Evolutionary conservation across 2,113 vertebrate genomes (phyloP), one percentile per base, ranked within the genome.

Genomic region (Gallinago paraguaiae): DNA sequence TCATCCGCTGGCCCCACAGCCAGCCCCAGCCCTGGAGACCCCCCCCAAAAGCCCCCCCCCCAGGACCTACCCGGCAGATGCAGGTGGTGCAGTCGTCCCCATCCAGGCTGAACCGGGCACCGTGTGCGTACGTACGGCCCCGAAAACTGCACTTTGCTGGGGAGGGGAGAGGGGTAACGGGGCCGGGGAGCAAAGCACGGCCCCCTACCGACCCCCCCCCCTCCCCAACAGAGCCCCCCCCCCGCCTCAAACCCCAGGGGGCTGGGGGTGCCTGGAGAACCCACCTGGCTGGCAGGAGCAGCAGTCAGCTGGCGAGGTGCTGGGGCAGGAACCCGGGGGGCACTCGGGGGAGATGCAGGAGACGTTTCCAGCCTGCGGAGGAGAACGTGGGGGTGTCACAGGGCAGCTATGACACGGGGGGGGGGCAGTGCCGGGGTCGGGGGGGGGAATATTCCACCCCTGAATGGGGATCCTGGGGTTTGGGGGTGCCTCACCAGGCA

Each of bases 271-370:
- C 25, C 0, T 9, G 4, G 64, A 22, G 39, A 7, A 86, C 94
- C 82, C 59, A 98, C 98, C 97, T 94, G 98, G 98, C 37, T 92
- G 78, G 68, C 96, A 98, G 41, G 97, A 61, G 68, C 98, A 98
- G 95, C 98, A 98, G 30, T 98, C 97, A 0, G 95, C 59, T 0
- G 48, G 93, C 3, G 79, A 90, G 39, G 93, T 8, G 46, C 80
- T 61, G 81, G 89, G 92, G 59, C 98, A 98, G 56, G 97, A 94
- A n/a, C 97, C 98, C 0, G 92, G 95, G 28, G 96, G 96, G 50
- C 98, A 98, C 79, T 98, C 97, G 0, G 97, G 98, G 37, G 97
- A 96, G 69, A 98, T 97, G 77, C 98, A 98, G 56, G 98, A 98
- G 75, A 98, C 57, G 7, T 98, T 98, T 23, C 98, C 98, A 0